Evolutionary conservation across 2,113 vertebrate species (phyloP).

Genomic region (Donacobius atricapilla): DNA sequence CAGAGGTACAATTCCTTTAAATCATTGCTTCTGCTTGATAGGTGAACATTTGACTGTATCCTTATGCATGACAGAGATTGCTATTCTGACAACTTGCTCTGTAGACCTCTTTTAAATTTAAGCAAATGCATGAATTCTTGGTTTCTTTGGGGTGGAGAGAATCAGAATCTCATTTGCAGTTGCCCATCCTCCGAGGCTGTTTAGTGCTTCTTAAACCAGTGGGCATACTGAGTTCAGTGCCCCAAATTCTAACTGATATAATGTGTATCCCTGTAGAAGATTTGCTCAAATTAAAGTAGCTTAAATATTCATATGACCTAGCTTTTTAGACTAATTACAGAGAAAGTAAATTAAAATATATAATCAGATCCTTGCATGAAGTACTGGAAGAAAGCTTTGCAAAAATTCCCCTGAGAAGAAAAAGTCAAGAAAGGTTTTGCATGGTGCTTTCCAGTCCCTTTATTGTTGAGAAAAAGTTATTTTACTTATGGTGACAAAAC

Average conservation of each 20-base stretch:
- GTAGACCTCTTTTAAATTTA: background rate
- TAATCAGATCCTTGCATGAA: constrained; percentile 39
- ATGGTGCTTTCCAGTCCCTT: background rate
- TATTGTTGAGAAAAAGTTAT: background rate
- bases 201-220: background rate
- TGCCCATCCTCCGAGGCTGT: background rate
- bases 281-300: constrained; percentile 23
- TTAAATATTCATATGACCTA: constrained; percentile 59
- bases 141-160: background rate
- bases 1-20: background rate
- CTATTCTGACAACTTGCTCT: background rate
- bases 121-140: background rate
- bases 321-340: constrained; percentile 53
- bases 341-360: constrained; percentile 43
- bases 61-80: background rate
- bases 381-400: background rate
- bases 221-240: background rate
- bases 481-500: constrained; percentile 17
- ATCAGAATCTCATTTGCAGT: background rate
- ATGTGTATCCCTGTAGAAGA: constrained; percentile 3
- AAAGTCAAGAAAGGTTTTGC: constrained; percentile 10
- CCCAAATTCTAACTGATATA: background rate
- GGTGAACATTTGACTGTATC: background rate
- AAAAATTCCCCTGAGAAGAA: constrained; percentile 37
- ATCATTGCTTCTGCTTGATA: background rate